Base-by-base conservation (phyloP, 2,888 invertebrate genomes). In the Noctua pronuba region DNA sequence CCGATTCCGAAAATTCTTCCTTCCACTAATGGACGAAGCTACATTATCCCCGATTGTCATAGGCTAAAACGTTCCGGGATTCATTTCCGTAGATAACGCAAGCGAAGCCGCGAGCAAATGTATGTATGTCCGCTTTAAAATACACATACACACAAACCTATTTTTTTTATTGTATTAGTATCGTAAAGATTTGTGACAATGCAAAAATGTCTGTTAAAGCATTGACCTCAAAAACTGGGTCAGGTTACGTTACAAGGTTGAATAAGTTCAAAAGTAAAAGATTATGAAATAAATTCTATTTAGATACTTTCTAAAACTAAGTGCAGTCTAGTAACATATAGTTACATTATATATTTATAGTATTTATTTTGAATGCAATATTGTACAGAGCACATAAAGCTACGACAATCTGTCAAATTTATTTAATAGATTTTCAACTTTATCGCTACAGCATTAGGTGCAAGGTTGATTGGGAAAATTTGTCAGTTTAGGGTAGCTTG, bases 161-260 rank as follows among this genome's bases (percentile, higher is more conserved):
- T 16, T 28, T 16, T 21, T 21, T 65, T 41, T 16, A 41, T 41
- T 41, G 41, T 65, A 41, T 31, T 55, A 52, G 2, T 28, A 58
- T 77, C 38, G 44, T 44, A 21, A 49, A n/a, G 7, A 68, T 49
- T 55, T n/a, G 13, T 52, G 64, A 65, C 31, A 58, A 31, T 67
- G 62, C 69, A 58, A 62, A 60, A 66, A 80, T 67, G 6, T 49
- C 35, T 16, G 35, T 58, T 28, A n/a, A 24, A 24, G 41, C 41
- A 41, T n/a, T 75, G 85, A 71, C 75, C 75, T 82, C 10, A 28
- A 64, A 35, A 71, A 60, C 70, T 71, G 52, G 70, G 82, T 81
- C 67, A 55, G 24, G 16, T 60, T 38, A 55, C 70, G 68, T 64
- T 38, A 60, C 70, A 71, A 67, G 66, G 85, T 74, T 69, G 31